A percentile compares a stretch with the other conserved stretches of the same genome.
Conservation (phyloP, 1,140 invertebrate species). For the Triops cancriformis region DNA sequence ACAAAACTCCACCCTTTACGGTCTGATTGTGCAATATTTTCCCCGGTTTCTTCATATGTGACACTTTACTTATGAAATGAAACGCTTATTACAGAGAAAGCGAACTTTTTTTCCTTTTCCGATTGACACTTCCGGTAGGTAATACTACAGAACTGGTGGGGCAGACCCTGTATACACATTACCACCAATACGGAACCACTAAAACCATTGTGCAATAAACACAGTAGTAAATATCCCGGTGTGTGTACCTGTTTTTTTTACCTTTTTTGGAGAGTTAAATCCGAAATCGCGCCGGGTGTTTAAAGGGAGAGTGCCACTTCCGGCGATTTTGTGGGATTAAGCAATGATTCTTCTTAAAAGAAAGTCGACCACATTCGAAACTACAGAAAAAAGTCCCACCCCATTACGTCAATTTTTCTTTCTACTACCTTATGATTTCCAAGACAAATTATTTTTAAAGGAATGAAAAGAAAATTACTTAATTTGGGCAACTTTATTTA, state of each 20-base stretch:
- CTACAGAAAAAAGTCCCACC: neutral
- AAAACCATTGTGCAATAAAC: neutral
- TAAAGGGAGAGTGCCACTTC: neutral
- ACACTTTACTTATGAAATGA: neutral
- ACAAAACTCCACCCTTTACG: neutral
- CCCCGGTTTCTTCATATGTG: neutral
- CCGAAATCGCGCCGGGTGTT: neutral
- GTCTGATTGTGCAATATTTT: neutral
- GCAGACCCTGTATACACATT: neutral
- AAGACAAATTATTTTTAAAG: too few species aligned
- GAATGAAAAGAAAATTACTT: too few species aligned
- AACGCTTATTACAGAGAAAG: neutral
- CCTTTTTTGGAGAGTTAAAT: neutral
- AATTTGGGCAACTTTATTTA: too few species aligned
- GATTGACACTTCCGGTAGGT: neutral
- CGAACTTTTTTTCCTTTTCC: neutral
- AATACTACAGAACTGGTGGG: neutral
- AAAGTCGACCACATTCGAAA: neutral
- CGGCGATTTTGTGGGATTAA: neutral
- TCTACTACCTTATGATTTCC: too few species aligned
- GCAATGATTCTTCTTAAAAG: neutral
- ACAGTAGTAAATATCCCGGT: neutral
- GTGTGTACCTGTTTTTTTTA: neutral
- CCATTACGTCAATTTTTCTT: too few species aligned
- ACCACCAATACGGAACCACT: neutral